These are phyloP conservation scores for Andrena trimmerana DNA, from an alignment of 2,888 invertebrate species.

Conservation along the genomic window DNA sequence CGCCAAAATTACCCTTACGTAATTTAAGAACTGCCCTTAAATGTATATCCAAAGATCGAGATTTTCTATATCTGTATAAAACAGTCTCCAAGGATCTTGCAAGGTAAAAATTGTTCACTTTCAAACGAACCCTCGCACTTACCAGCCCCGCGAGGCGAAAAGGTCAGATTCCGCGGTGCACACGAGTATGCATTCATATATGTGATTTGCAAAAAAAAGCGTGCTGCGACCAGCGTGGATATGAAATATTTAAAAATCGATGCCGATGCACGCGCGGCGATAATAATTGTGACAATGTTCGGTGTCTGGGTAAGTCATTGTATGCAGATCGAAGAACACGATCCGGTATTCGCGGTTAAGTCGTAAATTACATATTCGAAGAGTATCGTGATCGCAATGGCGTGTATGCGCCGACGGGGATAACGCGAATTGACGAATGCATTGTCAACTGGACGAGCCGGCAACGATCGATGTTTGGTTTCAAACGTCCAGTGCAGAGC, in stretches of 20 bases:
- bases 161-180: conserved; percentile 45
- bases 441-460: conserved; percentile 27
- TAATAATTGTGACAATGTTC: conserved; percentile 57
- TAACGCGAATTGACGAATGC: conserved; percentile 18
- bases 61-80: background rate
- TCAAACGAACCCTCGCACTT: background rate
- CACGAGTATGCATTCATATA: conserved; percentile 7
- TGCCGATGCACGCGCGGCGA: conserved; percentile 57
- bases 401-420: conserved; percentile 16
- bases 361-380: conserved; percentile 54
- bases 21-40: background rate
- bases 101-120: background rate
- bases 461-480: background rate
- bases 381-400: conserved; percentile 57
- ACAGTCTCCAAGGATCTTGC: background rate
- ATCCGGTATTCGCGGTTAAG: conserved; percentile 44
- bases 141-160: conserved; percentile 11
- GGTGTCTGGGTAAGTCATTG: conserved; percentile 53
- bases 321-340: conserved; percentile 64
- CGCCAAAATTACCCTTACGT: too few relatives aligned
- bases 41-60: background rate
- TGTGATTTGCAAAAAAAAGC: background rate
- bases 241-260: conserved; percentile 49
- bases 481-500: background rate
- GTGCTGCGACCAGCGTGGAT: conserved; percentile 13